Evolutionary conservation across 1,140 invertebrate species (phyloP), one percentile per base, ranked within the genome.

Genomic region (Drosophila kurseongensis): DNA sequence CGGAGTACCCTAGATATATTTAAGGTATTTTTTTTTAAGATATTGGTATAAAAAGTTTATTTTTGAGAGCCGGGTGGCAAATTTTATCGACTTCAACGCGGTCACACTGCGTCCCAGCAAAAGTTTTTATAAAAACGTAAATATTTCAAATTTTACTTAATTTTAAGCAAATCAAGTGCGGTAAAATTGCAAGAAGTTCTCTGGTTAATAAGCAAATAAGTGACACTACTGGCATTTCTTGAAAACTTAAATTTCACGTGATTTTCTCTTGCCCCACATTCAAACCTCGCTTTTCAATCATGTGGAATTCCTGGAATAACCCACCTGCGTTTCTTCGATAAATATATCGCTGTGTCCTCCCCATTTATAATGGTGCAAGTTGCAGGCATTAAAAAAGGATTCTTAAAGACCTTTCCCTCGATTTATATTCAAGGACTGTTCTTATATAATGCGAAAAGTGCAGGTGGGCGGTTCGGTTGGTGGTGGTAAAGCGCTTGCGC

Each of bases 401-500:
- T 36, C 35, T 32, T 16, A 16, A 13, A 18, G 9, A 29, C 2
- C 18, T 41, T 67, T 38, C 8, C 8, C 18, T 6, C 6, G 18
- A 13, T 12, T 16, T 16, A 55, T n/a, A n/a, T 18, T 38, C 48
- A 71, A 71, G 65, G 66, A 72, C 68, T 69, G 61, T 38, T 48
- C 69, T 73, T 73, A 73, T 73, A 60, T 73, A 73, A 73, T 57
- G 32, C 6, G 47, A 66, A 52, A 60, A 73, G 45, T 73, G 67
- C 69, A 73, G 67, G 66, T 73, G 69, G 69, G 67, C 69, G 69
- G 45, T 45, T 38, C 14, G 18, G 18, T 27, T 38, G 29, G 23
- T 4, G 23, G 23, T 23, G 45, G 67, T 29, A 72, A 73, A 72
- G 69, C 69, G 69, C 69, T 60, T 73, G 69, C 69, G 69, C 65